Evolutionary conservation across 1,140 invertebrate species (phyloP).

Genomic region (Listronotus oregonensis): DNA sequence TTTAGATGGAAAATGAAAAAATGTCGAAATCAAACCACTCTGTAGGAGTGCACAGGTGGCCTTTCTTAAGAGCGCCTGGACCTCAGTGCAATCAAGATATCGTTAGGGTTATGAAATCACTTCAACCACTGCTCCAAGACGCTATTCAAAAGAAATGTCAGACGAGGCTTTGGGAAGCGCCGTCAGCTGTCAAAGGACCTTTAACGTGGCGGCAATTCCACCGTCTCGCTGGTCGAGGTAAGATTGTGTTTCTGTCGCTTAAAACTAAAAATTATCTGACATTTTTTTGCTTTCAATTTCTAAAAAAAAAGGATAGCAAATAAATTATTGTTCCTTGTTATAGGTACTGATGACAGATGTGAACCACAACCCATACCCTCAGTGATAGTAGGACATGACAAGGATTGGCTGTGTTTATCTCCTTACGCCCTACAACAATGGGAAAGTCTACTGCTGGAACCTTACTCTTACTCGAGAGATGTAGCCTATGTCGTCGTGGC

Average conservation of each 20-base stretch:
- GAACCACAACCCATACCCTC: constrained; percentile 96
- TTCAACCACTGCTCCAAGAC: constrained; percentile 90
- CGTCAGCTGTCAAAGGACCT: constrained; percentile 83
- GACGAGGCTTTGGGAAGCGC: constrained; percentile 83
- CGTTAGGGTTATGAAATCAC: constrained; percentile 84
- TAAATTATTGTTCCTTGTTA: neutral
- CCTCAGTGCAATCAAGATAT: constrained; percentile 93
- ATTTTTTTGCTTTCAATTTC: no score
- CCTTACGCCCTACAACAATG: constrained; percentile 91
- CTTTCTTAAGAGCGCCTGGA: constrained; percentile 75
- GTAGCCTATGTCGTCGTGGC: constrained; percentile 95
- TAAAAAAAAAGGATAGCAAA: no score
- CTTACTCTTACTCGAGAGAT: constrained; percentile 90
- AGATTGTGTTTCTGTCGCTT: constrained; percentile 15
- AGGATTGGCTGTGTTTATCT: constrained; percentile 93
- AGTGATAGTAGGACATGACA: constrained; percentile 90
- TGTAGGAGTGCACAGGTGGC: constrained; percentile 84
- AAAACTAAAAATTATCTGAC: no score
- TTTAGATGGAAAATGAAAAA: constrained; percentile 32
- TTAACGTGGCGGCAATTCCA: constrained; percentile 97
- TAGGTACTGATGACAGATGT: constrained; percentile 87
- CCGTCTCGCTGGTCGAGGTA: constrained; percentile 84
- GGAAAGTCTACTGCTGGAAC: constrained; percentile 93
- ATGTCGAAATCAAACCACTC: constrained; percentile 45
- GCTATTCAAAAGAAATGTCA: constrained; percentile 93